Evolutionary conservation across 2,888 invertebrate species (phyloP), one percentile per base, ranked within the genome.

Genomic region (Drosophila kambysellisi): DNA sequence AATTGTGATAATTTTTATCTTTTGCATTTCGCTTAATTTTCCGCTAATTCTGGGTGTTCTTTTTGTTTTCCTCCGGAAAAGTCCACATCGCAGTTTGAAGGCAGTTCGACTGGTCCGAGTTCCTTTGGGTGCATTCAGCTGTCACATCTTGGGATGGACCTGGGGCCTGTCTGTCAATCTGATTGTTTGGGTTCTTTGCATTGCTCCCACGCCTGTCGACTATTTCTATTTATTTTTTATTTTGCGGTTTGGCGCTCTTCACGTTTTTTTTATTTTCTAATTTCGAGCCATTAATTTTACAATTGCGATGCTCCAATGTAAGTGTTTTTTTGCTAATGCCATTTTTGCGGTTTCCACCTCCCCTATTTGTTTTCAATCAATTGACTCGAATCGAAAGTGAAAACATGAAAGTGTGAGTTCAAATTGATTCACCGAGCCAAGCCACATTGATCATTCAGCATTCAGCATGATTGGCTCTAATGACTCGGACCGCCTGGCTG

Each of bases 391-490:
- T 85, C 74, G 88, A 86, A 89, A 88, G 90, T 88, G 90, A 86
- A 88, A 84, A 85, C 72, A 74, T 76, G 90, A 86, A 88, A 89
- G 90, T 89, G 79, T 83, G 79, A 89, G 89, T 79, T 51, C 59
- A 79, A 87, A 81, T 81, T 83, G 83, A 79, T 83, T 86, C 69
- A 64, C 81, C 37, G 15, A 63, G 68, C 61, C 70, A 74, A 82
- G 85, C 83, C 86, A 72, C 83, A 86, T 73, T 88, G 87, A 83
- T 85, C 82, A 63, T 65, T 25, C 25, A 25, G 25, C 25, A 25
- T 3, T 83, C 81, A 83, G 57, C 33, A 54, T 74, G 83, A 84
- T 88, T 88, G 81, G 59, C 74, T 76, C 72, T 83, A 86, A 84
- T 84, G 71, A 73, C 3, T 12, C 35, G 15, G 30, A 9, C 59